Base-by-base conservation (phyloP, 1,140 invertebrate genomes). In the Radopholus similis region DNA sequence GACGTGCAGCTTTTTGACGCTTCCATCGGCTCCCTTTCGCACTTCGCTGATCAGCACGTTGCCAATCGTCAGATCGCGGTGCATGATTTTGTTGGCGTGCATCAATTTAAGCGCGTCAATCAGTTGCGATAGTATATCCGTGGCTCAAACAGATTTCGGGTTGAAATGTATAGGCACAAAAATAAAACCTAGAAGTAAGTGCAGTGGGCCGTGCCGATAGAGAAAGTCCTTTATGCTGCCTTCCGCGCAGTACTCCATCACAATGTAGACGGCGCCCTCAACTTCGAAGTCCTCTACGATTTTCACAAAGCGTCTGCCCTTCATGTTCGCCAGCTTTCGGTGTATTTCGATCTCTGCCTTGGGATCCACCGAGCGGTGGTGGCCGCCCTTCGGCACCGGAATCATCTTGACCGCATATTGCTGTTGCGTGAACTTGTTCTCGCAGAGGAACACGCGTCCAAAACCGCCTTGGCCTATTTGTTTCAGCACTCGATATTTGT, bases 211-310 rank as follows among this genome's bases (percentile, higher is more conserved):
- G 28, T 59, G 32, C 35, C 26, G 26, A 11, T 11, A 40, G 6
- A 63, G n/a, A 47, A 49, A 66, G 21, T 66, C 64, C 38, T 58
- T 28, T 13, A 66, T 35, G 32, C 51, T 66, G 9, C 56, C 64
- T 21, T 42, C 40, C 34, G 56, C 53, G 55, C 64, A 66, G 35
- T 66, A 66, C n/a, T 66, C 64, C 64, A 66, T 66, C 2, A 66
- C 64, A 5, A 66, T 37, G 32, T 55, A 66, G 23, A 54, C 35
- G 32, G 30, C 30, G 15, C 37, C 38, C 2, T 37, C 51, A 37
- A 35, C 1, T 26, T 30, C 34, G 26, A 66, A 66, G 34, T 59
- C 15, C 1, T 44, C 37, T 23, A 66, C 15, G 26, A 66, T 56
- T 38, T 59, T 66, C 9, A 66, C 64, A 13, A 66, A 40, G 8